Percentiles rank a stretch among this genome's conserved stretches.
phyloP scores from a whole-genome alignment of 92 coral and sea anemone genomes.

The Palythoa heliodiscus region DNA sequence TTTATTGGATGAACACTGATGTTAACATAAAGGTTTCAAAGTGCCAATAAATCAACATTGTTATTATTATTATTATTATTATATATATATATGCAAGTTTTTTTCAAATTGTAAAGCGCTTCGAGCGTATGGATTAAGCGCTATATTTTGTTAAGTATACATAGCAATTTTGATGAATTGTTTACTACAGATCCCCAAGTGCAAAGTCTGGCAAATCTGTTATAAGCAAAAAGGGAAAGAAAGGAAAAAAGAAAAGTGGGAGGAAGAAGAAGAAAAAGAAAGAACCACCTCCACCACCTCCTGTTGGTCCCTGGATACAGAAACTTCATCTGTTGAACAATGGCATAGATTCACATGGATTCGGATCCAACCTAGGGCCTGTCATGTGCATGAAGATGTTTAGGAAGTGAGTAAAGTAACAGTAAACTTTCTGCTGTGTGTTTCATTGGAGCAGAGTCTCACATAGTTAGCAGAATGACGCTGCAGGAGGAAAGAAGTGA shows the following conservation, averaged over 20 bases:
- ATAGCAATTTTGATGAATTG: neutral
- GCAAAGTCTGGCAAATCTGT: slow-evolving; percentile 67
- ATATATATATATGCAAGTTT: no score
- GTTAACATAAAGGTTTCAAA: no score
- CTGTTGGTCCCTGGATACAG: slow-evolving; percentile 98
- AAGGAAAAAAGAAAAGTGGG: slow-evolving; percentile 84
- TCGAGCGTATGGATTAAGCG: no score
- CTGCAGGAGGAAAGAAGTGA: no score
- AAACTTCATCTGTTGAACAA: slow-evolving; percentile 93
- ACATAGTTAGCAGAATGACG: no score
- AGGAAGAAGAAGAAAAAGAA: slow-evolving; percentile 76
- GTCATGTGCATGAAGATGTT: slow-evolving; percentile 98
- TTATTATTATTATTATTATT: no score
- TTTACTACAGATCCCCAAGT: slow-evolving; percentile 31
- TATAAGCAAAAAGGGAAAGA: slow-evolving; percentile 79
- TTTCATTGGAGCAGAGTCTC: no score
- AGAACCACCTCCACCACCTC: slow-evolving; percentile 95
- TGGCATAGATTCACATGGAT: slow-evolving; percentile 91
- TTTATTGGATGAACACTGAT: no score
- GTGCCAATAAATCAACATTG: no score
- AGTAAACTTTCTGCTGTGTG: neutral
- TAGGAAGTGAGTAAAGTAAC: slow-evolving; percentile 74
- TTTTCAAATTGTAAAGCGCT: no score
- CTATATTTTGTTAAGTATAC: no score
- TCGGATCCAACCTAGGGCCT: slow-evolving; percentile 88